Evolutionary conservation across 37 sponge, comb jelly and placozoan genomes (phyloP).

Genomic region (Crambe crambe): DNA sequence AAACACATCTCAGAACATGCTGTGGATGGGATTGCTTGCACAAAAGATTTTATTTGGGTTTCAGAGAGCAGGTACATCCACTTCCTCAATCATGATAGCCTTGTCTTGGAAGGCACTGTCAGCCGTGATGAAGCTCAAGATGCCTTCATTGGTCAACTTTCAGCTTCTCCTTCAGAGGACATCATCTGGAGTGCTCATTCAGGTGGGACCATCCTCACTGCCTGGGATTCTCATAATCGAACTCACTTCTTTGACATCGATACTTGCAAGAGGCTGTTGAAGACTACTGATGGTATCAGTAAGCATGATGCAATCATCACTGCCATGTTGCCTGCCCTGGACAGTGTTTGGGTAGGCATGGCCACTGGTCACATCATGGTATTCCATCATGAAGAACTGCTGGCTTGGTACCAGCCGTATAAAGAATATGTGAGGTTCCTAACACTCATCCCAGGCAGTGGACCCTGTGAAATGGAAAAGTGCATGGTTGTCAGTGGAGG

Average conservation of each 20-base stretch:
- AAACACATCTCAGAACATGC: conserved; percentile 43
- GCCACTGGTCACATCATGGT: conserved; percentile 74
- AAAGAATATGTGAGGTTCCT: conserved; percentile 61
- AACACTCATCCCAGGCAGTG: conserved; percentile 25
- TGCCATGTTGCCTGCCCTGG: conserved; percentile 59
- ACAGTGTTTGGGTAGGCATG: conserved; percentile 81
- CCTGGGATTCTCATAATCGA: conserved; percentile 49
- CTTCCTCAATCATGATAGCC: conserved; percentile 42
- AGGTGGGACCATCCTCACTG: conserved; percentile 49
- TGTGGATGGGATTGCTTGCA: conserved; percentile 49
- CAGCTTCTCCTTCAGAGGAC: conserved; percentile 12
- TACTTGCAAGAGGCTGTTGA: not conserved
- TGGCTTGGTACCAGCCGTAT: conserved; percentile 53
- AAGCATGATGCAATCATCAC: conserved; percentile 49
- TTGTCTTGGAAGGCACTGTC: conserved; percentile 32
- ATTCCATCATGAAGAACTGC: conserved; percentile 36
- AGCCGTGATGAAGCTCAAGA: not conserved
- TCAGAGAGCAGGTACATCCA: conserved; percentile 50
- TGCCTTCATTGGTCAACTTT: conserved; percentile 47
- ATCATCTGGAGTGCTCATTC: conserved; percentile 77
- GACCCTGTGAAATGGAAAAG: conserved; percentile 59
- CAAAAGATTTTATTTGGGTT: conserved; percentile 46
- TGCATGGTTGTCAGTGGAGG: conserved; percentile 67
- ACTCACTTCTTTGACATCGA: conserved; percentile 39
- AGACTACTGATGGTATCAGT: not conserved